Percentiles rank a stretch among this genome's conserved stretches.
Conservation (phyloP, 2,888 invertebrate species). For the Ametastegia equiseti region DNA sequence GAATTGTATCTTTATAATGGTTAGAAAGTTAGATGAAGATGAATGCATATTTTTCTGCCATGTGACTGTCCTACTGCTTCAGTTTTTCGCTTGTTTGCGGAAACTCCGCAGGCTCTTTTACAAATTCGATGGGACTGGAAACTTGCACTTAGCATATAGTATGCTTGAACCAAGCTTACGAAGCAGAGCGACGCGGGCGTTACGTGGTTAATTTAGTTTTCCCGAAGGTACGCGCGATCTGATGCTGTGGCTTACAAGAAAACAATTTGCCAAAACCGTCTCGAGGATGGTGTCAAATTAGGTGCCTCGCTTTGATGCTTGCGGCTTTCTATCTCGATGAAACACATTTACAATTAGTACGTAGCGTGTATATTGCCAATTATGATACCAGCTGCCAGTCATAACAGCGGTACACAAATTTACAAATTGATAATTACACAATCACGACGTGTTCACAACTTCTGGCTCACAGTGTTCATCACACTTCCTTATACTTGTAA, state of each 20-base stretch:
- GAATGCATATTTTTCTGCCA: background rate
- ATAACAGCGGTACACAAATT: background rate
- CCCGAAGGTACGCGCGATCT: conserved; percentile 1
- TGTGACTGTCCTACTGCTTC: background rate
- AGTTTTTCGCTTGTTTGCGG: background rate
- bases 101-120: background rate
- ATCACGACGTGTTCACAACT: background rate
- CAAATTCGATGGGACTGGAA: background rate
- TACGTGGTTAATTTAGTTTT: background rate
- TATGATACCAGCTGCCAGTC: background rate
- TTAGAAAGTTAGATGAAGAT: background rate
- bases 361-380: background rate
- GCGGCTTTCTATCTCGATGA: background rate
- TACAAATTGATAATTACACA: background rate
- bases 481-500: too few species aligned
- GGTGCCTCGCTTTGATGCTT: conserved; percentile 7
- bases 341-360: conserved; percentile 1
- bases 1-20: background rate
- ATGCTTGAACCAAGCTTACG: background rate
- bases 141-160: background rate
- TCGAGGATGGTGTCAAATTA: conserved; percentile 6
- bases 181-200: background rate
- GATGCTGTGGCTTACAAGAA: background rate
- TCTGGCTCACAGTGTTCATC: background rate
- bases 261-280: conserved; percentile 12